Base-by-base conservation (phyloP, 1,140 invertebrate species). In the Liolophura sinensis region DNA sequence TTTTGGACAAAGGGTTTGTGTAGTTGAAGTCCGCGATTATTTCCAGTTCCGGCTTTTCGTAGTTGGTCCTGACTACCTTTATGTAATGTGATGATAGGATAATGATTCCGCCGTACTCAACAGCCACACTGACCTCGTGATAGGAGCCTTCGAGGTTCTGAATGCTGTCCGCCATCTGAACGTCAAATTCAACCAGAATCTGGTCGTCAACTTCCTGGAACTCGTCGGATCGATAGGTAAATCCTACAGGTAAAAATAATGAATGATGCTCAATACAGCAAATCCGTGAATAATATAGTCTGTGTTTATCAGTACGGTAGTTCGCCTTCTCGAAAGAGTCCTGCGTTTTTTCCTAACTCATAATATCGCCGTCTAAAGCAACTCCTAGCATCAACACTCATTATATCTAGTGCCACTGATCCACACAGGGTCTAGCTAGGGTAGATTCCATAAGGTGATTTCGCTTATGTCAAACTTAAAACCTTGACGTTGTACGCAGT, bases 121-220 rank as follows among this genome's bases (percentile, higher is more conserved):
- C 55, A n/a, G 72, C 73, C 24, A 79, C 65, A 47, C 73, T 75
- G 62, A 73, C 49, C 18, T 49, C 60, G 40, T 73, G 58, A 14
- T n/a, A 52, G 16, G 69, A 57, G 18, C 50, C 51, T 15, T 73
- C 22, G 7, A 50, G 49, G 20, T 69, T 69, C 12, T 58, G 25
- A 20, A 50, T 27, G 50, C 67, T 67, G 65, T 82, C 80, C 18
- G 69, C 66, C 61, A 82, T 64, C 52, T 73, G 67, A 1, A 80
- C 20, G 27, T 71, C 68, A 46, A 78, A 54, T 55, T 76, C 73
- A 11, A 77, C 22, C 6, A 55, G 24, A n/a, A 79, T 60, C 18
- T 49, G 51, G 67, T 82, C 67, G 64, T 82, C 80, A n/a, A 60
- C 68, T 12, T 61, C 54, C 12, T 5, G 14, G 16, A 67, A 51